Conservation (phyloP, 2,888 invertebrate species). For the Euclidia mi region DNA sequence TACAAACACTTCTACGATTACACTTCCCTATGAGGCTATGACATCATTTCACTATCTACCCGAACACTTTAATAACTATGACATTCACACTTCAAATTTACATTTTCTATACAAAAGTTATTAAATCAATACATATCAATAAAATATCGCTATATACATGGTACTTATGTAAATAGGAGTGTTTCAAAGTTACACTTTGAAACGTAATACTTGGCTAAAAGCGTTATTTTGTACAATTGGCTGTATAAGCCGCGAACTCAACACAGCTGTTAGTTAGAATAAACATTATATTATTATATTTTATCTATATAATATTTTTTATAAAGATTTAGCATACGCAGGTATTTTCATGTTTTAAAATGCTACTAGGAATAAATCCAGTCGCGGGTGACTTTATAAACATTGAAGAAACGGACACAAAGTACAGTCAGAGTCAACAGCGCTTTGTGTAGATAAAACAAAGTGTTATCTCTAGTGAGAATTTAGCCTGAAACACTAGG, state of each 20-base stretch:
- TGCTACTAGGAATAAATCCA: too few relatives aligned
- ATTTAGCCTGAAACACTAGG: too few relatives aligned
- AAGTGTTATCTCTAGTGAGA: too few relatives aligned
- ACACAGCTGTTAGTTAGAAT: not conserved
- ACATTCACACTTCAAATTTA: conserved; percentile 12
- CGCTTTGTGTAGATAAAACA: too few relatives aligned
- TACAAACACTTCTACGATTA: too few relatives aligned
- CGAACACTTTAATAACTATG: conserved; percentile 19
- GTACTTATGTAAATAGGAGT: conserved; percentile 27
- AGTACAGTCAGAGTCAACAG: too few relatives aligned
- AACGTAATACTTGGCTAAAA: conserved; percentile 55
- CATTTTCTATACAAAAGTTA: conserved; percentile 10
- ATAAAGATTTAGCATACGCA: too few relatives aligned
- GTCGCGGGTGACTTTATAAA: too few relatives aligned
- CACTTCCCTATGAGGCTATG: too few relatives aligned
- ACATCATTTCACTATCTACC: conserved; percentile 3
- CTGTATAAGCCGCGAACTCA: conserved; percentile 14
- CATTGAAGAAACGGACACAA: too few relatives aligned
- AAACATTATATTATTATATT: not conserved
- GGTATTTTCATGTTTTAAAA: too few relatives aligned
- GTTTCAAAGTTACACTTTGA: conserved; percentile 54
- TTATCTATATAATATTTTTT: not conserved
- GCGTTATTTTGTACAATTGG: conserved; percentile 57
- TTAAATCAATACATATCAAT: conserved; percentile 3
- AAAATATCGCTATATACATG: conserved; percentile 39